These are phyloP conservation scores for Aporophyla lueneburgensis DNA, from an alignment of 2,888 invertebrate species.

Conservation along the genomic window DNA sequence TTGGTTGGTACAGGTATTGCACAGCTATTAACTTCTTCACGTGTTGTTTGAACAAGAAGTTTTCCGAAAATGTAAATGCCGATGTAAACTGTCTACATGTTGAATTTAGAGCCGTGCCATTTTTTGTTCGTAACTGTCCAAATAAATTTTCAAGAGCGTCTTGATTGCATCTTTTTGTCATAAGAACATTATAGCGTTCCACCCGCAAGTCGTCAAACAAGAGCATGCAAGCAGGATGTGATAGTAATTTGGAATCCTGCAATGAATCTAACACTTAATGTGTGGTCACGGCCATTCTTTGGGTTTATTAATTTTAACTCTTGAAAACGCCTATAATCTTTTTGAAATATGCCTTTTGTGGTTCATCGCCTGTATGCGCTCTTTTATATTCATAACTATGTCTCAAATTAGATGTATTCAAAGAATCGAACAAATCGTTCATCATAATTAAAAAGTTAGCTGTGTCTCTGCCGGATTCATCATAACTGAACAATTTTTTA, in stretches of 20 bases:
- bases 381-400: slow-evolving; percentile 4
- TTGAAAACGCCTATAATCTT: slow-evolving; percentile 1
- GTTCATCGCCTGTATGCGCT: background rate
- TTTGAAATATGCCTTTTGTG: slow-evolving; percentile 8
- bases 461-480: background rate
- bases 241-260: slow-evolving; percentile 35
- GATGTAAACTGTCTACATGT: slow-evolving; percentile 43
- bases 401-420: slow-evolving; percentile 19
- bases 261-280: background rate
- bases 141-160: slow-evolving; percentile 44
- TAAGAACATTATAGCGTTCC: slow-evolving; percentile 9
- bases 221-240: slow-evolving; percentile 21
- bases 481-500: no score
- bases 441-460: slow-evolving; percentile 7
- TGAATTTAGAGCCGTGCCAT: slow-evolving; percentile 30
- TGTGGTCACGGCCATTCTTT: slow-evolving; percentile 11
- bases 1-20: no score
- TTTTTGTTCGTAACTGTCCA: slow-evolving; percentile 36
- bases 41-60: no score
- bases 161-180: slow-evolving; percentile 21
- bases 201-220: slow-evolving; percentile 30
- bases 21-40: no score
- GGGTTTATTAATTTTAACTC: slow-evolving; percentile 11
- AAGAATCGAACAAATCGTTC: slow-evolving; percentile 25
- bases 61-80: slow-evolving; percentile 12